Percentiles rank a stretch among this genome's conserved stretches.
Conservation (phyloP, 2,888 invertebrate genomes). For the Crematogaster levior region DNA sequence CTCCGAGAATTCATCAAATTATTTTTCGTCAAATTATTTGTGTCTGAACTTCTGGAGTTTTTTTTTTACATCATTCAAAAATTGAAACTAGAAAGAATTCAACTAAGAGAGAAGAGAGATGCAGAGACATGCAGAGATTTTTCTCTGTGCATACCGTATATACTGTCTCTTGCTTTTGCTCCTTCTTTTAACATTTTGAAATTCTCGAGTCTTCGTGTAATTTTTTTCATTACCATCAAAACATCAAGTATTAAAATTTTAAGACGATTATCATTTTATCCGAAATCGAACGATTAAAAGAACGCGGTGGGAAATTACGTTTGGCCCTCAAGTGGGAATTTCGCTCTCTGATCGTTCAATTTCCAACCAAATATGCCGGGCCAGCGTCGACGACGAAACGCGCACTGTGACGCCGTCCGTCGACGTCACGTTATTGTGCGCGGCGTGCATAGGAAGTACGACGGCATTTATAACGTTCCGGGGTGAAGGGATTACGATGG, state of each 20-base stretch:
- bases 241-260: neutral
- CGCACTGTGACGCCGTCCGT: conserved; percentile 30
- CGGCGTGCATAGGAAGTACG: conserved; percentile 46
- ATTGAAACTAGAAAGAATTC: neutral
- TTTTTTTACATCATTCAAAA: neutral
- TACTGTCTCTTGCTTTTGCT: neutral
- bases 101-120: neutral
- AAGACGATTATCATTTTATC: neutral
- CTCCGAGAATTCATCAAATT: neutral
- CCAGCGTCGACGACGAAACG: conserved; percentile 32
- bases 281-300: neutral
- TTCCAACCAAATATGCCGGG: conserved; percentile 35
- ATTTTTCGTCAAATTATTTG: neutral
- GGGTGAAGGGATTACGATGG: conserved; percentile 55
- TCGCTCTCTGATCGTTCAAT: conserved; percentile 29
- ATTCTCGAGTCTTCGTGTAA: neutral
- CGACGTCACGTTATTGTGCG: conserved; percentile 49
- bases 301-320: neutral
- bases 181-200: neutral
- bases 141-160: neutral
- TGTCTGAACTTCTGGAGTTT: neutral
- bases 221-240: neutral
- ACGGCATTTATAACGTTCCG: conserved; percentile 47
- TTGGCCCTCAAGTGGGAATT: neutral
- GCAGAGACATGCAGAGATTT: neutral